Evolutionary conservation across 1,140 invertebrate genomes (phyloP).

Genomic region (Brachionus angularis): DNA sequence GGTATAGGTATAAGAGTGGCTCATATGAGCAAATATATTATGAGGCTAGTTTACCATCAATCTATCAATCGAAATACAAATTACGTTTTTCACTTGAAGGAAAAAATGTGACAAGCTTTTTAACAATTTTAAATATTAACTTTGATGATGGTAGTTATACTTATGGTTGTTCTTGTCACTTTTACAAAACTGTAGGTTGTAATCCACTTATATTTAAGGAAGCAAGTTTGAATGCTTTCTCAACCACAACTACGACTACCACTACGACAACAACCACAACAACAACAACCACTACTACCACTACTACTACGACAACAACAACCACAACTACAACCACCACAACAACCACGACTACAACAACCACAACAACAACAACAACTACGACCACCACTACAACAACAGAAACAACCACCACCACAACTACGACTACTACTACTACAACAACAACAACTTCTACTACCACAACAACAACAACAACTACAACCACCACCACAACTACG

Average conservation of each 20-base stretch:
- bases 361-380: not conserved
- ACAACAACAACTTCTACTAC: not conserved
- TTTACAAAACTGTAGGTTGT: not conserved
- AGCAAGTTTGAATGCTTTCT: not conserved
- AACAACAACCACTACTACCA: slow-evolving; percentile 29
- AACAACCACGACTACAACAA: slow-evolving; percentile 22
- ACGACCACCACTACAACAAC: slow-evolving; percentile 13
- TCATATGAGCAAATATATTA: too few relatives aligned
- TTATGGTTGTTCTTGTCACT: slow-evolving; percentile 21
- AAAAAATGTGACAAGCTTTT: not conserved
- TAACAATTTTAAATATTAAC: slow-evolving; percentile 24
- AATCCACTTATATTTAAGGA: not conserved
- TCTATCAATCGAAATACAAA: too few relatives aligned
- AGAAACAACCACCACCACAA: not conserved
- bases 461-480: not conserved
- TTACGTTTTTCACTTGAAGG: not conserved
- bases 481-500: not conserved
- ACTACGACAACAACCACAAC: slow-evolving; percentile 5
- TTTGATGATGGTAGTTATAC: not conserved
- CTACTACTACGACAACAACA: slow-evolving; percentile 13
- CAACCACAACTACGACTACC: not conserved
- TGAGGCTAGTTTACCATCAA: too few relatives aligned
- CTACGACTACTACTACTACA: slow-evolving; percentile 19
- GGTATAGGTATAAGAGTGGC: too few relatives aligned
- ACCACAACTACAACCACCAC: slow-evolving; percentile 28